Percentiles rank a stretch among this genome's conserved stretches.
These are phyloP conservation scores for Microplitis manilae DNA, from an alignment of 2,888 invertebrate genomes.

Conservation along the genomic window DNA sequence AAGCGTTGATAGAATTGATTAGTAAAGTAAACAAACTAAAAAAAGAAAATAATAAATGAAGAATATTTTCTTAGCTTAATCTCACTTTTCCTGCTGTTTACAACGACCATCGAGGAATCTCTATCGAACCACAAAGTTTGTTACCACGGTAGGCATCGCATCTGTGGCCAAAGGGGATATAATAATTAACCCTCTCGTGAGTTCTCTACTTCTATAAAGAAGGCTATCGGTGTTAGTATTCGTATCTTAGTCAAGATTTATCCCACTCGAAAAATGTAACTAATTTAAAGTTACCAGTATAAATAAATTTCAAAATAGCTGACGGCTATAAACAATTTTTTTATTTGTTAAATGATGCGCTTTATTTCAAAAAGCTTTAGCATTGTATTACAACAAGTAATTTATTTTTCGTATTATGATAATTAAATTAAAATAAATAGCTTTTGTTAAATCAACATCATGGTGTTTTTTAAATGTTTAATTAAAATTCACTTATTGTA, in stretches of 20 bases:
- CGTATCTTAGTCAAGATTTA: not conserved
- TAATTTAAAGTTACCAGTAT: too few species aligned
- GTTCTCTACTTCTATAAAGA: not conserved
- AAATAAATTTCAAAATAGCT: too few species aligned
- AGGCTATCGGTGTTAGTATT: not conserved
- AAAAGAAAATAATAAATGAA: not conserved
- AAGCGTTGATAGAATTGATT: not conserved
- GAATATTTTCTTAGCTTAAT: not conserved
- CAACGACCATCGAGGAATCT: not conserved
- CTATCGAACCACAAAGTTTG: not conserved
- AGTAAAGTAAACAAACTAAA: not conserved
- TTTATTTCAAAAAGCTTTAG: too few species aligned
- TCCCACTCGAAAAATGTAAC: not conserved
- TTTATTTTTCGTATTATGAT: too few species aligned
- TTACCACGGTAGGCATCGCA: constrained; percentile 15
- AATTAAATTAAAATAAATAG: too few species aligned
- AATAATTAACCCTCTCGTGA: constrained; percentile 45
- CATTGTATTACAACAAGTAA: too few species aligned
- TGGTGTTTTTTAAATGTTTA: too few species aligned
- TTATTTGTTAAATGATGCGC: too few species aligned
- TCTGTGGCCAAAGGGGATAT: constrained; percentile 28
- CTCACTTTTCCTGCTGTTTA: not conserved
- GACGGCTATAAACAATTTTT: too few species aligned
- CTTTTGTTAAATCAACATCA: too few species aligned
- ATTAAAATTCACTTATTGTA: too few species aligned